Evolutionary conservation across 53 echinoderm and acorn worm species (phyloP).

Genomic region (Arbacia lixula): DNA sequence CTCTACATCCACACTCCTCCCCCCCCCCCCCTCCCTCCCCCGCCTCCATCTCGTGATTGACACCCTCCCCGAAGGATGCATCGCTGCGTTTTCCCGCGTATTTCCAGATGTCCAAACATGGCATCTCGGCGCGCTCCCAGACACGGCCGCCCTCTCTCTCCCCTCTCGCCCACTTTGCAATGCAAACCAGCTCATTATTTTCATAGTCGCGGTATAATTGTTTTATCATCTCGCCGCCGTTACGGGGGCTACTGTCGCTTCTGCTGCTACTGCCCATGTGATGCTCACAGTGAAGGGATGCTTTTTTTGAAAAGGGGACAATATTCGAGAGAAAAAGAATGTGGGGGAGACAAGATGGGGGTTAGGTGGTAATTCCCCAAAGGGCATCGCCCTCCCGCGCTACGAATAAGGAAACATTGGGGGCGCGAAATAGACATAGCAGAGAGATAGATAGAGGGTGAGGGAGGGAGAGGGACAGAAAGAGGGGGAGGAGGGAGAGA

Average conservation of each 20-base stretch:
- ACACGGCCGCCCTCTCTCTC: conserved; percentile 29
- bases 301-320: not conserved
- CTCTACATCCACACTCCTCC: not conserved
- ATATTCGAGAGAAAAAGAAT: not conserved
- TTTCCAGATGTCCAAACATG: conserved; percentile 59
- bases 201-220: conserved; percentile 55
- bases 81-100: conserved; percentile 10
- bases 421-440: not conserved
- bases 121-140: conserved; percentile 15
- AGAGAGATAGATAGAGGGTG: not conserved
- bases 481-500: conserved; percentile 1
- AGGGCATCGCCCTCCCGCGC: conserved; percentile 24
- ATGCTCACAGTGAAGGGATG: not conserved
- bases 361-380: not conserved
- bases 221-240: conserved; percentile 48
- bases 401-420: not conserved
- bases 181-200: conserved; percentile 60
- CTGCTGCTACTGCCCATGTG: not conserved
- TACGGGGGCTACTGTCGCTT: not conserved
- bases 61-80: conserved; percentile 25
- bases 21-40: not conserved
- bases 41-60: conserved; percentile 30
- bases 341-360: too few relatives aligned
- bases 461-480: not conserved
- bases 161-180: conserved; percentile 37